Conservation (phyloP, 2,113 vertebrate genomes). For the Psittacula cyanocephala region DNA sequence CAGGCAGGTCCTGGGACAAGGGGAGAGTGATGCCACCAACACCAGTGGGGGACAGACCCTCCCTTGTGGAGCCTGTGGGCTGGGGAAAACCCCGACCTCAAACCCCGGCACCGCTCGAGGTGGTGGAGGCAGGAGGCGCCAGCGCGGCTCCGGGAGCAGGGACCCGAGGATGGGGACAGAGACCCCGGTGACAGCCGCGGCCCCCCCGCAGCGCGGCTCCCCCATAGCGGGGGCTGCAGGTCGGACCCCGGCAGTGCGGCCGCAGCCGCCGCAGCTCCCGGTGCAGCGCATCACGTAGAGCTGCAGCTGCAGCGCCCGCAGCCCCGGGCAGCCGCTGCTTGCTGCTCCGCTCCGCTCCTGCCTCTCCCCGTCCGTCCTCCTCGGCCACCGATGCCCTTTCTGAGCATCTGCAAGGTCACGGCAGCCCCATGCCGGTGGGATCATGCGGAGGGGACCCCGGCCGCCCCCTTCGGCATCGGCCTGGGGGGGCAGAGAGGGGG, state of each 20-base stretch:
- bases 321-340: neutral
- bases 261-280: neutral
- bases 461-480: neutral
- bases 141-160: accelerated
- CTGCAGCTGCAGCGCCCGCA: neutral
- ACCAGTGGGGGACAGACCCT: accelerated
- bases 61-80: accelerated
- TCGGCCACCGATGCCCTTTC: neutral
- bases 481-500: neutral
- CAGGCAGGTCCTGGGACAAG: accelerated
- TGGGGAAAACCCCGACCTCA: neutral
- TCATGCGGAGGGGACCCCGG: accelerated
- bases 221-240: neutral
- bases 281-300: neutral
- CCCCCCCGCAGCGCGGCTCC: neutral
- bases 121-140: neutral
- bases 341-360: neutral
- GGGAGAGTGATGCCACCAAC: neutral
- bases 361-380: neutral
- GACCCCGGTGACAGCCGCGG: neutral
- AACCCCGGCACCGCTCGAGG: accelerated
- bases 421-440: neutral
- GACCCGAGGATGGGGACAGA: neutral
- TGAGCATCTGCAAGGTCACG: constrained; percentile 17
- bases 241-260: neutral